Evolutionary conservation across 2,797 vertebrate genomes (phyloP), one percentile per base, ranked within the genome.

Genomic region (Micropoecilia bifurca): DNA sequence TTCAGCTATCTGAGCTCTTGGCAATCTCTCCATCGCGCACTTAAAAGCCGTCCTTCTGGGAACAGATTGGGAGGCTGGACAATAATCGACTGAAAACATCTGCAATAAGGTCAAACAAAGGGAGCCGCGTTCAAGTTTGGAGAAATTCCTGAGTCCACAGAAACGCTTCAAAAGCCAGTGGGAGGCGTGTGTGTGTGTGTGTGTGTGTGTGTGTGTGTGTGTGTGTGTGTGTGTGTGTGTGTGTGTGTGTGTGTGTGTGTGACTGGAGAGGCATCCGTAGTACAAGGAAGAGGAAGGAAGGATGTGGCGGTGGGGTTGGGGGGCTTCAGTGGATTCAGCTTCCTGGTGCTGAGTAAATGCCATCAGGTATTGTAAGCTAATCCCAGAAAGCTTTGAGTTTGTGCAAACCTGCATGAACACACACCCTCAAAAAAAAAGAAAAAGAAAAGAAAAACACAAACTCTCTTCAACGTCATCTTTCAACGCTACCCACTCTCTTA

Each of bases 21-120:
- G 87, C 85, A 84, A 91, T 91, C 90, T 87, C 88, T 89, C 88
- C 88, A 92, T 93, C 86, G 81, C 85, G 74, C 77, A 80, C 85
- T 88, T 86, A 89, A 90, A 89, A 81, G 84, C 81, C 72, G 7
- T 71, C 87, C 48, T 72, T 84, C 83, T 85, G 63, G 73, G 57
- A 89, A 81, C 78, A 63, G 41, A 78, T 36, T 20, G 33, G 28
- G 33, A 20, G 33, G 61, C 18, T 18, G 59, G 41, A 41, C 59
- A 83, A 84, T 63, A 78, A 77, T 20, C 71, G 71, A 83, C 75
- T 71, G 79, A 85, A 89, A 85, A 81, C 77, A 81, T 82, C 78
- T 61, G 18, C 6, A 43, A 48, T 39, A 81, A 87, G 84, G 91
- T 85, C 87, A 90, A 87, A 88, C 61, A 90, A 91, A 92, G 76